Evolutionary conservation across 2,797 vertebrate species (phyloP).

Genomic region (Cryptoblepharus egeriae): DNA sequence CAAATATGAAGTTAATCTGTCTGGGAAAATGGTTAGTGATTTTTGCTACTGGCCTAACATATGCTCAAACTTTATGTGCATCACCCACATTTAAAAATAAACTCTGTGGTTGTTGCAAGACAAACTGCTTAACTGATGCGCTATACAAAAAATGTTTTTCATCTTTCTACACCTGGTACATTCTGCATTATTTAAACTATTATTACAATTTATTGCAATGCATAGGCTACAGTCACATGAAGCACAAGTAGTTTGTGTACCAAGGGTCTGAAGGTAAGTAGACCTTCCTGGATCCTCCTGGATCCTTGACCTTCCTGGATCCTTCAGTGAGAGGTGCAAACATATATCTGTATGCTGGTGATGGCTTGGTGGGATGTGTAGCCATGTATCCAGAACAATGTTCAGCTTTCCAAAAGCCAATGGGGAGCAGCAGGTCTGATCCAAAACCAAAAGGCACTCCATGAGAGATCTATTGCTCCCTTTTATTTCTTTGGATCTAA

Average conservation of each 20-base stretch:
- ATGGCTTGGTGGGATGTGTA: no score
- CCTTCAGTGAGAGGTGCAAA: not conserved
- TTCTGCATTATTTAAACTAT: no score
- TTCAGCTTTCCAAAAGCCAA: no score
- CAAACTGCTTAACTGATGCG: slow-evolving; percentile 6
- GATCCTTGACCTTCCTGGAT: not conserved
- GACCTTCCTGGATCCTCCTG: no score
- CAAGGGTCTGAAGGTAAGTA: not conserved
- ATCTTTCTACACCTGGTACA: not conserved
- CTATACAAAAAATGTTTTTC: not conserved
- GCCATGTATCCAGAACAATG: no score
- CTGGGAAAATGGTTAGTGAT: slow-evolving; percentile 64
- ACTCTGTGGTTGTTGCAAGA: not conserved
- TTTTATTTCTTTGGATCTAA: no score
- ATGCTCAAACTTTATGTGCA: slow-evolving; percentile 3
- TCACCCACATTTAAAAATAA: not conserved
- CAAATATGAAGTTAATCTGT: slow-evolving; percentile 54
- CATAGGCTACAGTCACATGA: not conserved
- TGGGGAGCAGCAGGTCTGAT: no score
- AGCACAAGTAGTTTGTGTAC: not conserved
- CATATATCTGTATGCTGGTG: no score
- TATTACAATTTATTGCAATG: no score
- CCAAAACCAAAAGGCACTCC: no score
- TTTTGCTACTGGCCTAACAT: slow-evolving; percentile 43
- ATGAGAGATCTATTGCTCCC: no score